These are phyloP conservation scores for Sterrhoptilus dennistouni DNA, from an alignment of 2,113 vertebrate species.

Conservation along the genomic window DNA sequence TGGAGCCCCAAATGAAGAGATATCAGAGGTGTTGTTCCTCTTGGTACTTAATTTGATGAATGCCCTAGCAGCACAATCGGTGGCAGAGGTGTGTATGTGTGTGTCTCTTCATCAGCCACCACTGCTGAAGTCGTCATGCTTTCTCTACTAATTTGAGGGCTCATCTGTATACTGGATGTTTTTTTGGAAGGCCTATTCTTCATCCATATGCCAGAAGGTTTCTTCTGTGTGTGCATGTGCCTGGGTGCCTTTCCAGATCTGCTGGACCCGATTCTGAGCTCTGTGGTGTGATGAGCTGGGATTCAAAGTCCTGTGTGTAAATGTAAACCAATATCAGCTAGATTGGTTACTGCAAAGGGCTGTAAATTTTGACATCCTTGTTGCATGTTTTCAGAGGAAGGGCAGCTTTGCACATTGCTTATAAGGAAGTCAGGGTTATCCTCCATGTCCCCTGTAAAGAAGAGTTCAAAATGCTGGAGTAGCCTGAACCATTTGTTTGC, in stretches of 20 bases:
- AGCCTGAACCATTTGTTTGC: neutral
- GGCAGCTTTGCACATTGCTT: neutral
- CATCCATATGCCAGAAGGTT: conserved; percentile 68
- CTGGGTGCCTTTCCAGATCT: conserved; percentile 44
- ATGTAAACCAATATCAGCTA: neutral
- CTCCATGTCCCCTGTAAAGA: neutral
- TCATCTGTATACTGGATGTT: conserved; percentile 86
- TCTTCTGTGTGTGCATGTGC: conserved; percentile 53
- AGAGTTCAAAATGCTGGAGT: neutral
- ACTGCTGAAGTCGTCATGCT: conserved; percentile 66
- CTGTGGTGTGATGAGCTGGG: neutral
- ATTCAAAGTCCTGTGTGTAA: neutral
- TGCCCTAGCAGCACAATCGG: conserved; percentile 81
- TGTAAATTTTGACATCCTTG: conserved; percentile 78
- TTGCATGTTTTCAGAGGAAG: conserved; percentile 49
- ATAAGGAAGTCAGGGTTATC: neutral
- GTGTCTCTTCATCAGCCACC: conserved; percentile 84
- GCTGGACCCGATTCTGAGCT: neutral
- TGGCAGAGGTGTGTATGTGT: conserved; percentile 78
- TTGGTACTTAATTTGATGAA: conserved; percentile 98
- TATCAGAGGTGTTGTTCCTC: conserved; percentile 90
- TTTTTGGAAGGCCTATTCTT: conserved; percentile 77
- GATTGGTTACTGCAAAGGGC: neutral
- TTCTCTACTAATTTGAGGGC: conserved; percentile 88
- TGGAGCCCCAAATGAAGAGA: conserved; percentile 92